phyloP scores from a whole-genome alignment of 1,140 invertebrate species.

The Telenomus remus region DNA sequence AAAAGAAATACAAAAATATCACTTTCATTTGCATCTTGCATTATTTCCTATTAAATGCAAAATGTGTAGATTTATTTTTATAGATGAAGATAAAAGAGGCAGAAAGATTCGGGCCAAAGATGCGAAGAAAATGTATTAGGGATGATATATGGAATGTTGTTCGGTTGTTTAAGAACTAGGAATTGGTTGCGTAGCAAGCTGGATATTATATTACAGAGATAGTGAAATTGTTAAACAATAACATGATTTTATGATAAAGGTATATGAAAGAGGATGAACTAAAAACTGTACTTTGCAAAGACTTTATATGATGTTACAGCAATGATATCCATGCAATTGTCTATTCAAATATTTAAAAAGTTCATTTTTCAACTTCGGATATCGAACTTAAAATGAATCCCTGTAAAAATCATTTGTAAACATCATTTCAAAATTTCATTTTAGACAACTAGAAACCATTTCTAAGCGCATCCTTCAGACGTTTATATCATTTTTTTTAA shows the following conservation, averaged over 20 bases:
- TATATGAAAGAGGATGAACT: constrained; percentile 28
- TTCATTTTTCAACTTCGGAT: constrained; percentile 8
- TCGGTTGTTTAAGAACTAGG: constrained; percentile 48
- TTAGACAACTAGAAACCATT: too few species aligned
- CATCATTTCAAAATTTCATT: too few species aligned
- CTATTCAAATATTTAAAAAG: constrained; percentile 29
- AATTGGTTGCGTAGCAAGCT: constrained; percentile 52
- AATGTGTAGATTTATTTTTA: constrained; percentile 50
- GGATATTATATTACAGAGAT: constrained; percentile 43
- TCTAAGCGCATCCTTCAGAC: too few species aligned
- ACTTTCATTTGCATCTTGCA: constrained; percentile 16
- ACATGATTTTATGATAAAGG: constrained; percentile 59
- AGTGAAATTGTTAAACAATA: constrained; percentile 54
- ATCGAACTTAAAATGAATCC: neutral
- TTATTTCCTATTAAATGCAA: constrained; percentile 26
- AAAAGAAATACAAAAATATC: neutral
- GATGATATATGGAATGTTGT: constrained; percentile 28
- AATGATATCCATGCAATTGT: constrained; percentile 43
- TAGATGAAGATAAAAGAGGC: constrained; percentile 18
- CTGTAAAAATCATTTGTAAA: too few species aligned
- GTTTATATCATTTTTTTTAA: too few species aligned
- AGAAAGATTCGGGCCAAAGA: constrained; percentile 24
- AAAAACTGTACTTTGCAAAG: constrained; percentile 50
- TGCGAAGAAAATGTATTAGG: constrained; percentile 18
- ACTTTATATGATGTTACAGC: constrained; percentile 58